phyloP scores from a whole-genome alignment of 2,888 invertebrate genomes.

The Clunio marinus region DNA sequence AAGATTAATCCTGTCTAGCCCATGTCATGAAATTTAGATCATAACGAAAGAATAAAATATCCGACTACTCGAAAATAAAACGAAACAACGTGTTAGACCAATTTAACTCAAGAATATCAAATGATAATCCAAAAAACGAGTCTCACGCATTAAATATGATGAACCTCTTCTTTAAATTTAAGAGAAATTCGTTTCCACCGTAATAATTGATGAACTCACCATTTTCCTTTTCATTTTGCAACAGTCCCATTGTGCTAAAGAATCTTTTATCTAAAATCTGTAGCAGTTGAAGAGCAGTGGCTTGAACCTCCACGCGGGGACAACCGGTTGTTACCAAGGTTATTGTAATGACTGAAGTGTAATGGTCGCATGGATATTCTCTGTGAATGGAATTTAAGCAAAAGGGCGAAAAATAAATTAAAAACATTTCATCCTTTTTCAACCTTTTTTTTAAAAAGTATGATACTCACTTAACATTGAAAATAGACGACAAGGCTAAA shows the following conservation, averaged over 20 bases:
- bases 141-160: too few species aligned
- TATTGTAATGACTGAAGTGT: slow-evolving; percentile 95
- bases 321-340: slow-evolving; percentile 95
- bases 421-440: background rate
- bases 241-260: slow-evolving; percentile 75
- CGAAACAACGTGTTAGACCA: too few species aligned
- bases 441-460: slow-evolving; percentile 20
- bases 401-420: background rate
- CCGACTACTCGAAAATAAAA: too few species aligned
- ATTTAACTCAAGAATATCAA: too few species aligned
- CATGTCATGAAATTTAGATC: too few species aligned
- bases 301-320: slow-evolving; percentile 85
- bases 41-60: too few species aligned
- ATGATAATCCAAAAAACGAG: too few species aligned
- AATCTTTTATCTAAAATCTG: slow-evolving; percentile 93
- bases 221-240: slow-evolving; percentile 67
- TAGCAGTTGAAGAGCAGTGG: slow-evolving; percentile 88
- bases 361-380: slow-evolving; percentile 96
- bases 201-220: too few species aligned
- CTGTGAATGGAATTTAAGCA: slow-evolving; percentile 52
- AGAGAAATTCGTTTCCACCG: too few species aligned
- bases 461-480: slow-evolving; percentile 77
- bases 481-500: slow-evolving; percentile 90
- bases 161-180: too few species aligned
- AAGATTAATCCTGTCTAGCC: too few species aligned